Conservation (phyloP, 2,113 vertebrate genomes). For the Aleadryas rufinucha region DNA sequence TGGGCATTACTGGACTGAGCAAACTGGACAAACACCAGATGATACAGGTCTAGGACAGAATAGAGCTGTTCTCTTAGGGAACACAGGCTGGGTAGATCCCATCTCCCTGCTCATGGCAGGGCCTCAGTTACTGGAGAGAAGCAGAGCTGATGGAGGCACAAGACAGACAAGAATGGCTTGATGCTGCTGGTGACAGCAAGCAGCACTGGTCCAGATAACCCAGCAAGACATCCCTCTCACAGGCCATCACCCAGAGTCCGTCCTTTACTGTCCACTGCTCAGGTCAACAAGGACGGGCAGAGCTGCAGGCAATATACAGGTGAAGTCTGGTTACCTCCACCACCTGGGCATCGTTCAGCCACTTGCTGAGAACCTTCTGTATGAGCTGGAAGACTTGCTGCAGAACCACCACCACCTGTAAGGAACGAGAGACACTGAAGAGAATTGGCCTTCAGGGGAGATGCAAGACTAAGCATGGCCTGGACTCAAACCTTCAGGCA, state of each 20-base stretch:
- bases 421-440: background rate
- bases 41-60: background rate
- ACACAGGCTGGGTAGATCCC: background rate
- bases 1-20: background rate
- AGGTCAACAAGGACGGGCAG: background rate
- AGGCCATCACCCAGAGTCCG: background rate
- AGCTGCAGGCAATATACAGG: background rate
- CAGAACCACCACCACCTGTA: constrained; percentile 94
- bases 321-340: constrained; percentile 84
- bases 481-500: background rate
- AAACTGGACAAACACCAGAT: background rate
- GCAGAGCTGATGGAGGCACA: background rate
- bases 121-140: background rate
- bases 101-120: background rate
- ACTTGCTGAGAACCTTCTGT: constrained; percentile 96
- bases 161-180: background rate
- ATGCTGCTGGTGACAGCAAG: background rate
- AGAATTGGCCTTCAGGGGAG: background rate
- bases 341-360: constrained; percentile 97
- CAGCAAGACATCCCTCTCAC: background rate
- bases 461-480: background rate
- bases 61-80: background rate
- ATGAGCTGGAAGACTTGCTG: constrained; percentile 99
- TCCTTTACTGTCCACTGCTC: background rate
- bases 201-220: background rate